Evolutionary conservation across 2,888 invertebrate genomes (phyloP), one percentile per base, ranked within the genome.

Genomic region (Diogma glabrata): DNA sequence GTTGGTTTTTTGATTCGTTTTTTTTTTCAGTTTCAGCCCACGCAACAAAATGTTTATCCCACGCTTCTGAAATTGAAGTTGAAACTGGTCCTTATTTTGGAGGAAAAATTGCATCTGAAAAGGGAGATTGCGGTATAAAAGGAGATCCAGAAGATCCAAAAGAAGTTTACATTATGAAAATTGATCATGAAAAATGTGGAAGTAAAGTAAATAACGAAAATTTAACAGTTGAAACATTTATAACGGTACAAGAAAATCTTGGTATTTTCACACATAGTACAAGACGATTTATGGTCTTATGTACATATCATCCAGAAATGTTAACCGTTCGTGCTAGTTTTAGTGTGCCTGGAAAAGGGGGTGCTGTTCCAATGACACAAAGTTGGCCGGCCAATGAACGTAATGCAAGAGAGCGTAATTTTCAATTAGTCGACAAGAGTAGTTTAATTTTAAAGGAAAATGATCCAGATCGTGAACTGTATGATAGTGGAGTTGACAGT

Each of bases 181-280:
- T 87, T 56, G 79, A 82, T 63, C 86, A 87, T 62, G 77, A 79
- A 48, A 76, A 77, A 59, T 87, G 87, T 61, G 85, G 84, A 45
- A 84, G 84, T 45, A 74, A 78, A 59, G 81, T 86, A 23, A 86
- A 87, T 59, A 82, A 82, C 47, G 84, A 86, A 19, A 69, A 67
- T 3, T 69, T 67, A 54, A 84, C 84, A 1, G 87, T 87, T 20
- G 84, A 87, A 38, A 87, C 86, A 0, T 87, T 86, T 63, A 84
- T 88, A 23, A 77, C 87, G 26, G 88, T 88, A 6, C 87, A 87
- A 65, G 88, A 88, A 66, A 87, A 86, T 67, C 69, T 86, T 52
- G 85, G 86, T 4, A 87, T 88, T 60, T 75, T 88, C 36, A 88
- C 88, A 1, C 87, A 88, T 65, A 85, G 85, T 61, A 86, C 86